Base-by-base conservation (phyloP, 2,113 vertebrate species). In the Marcusenius ussheri region DNA sequence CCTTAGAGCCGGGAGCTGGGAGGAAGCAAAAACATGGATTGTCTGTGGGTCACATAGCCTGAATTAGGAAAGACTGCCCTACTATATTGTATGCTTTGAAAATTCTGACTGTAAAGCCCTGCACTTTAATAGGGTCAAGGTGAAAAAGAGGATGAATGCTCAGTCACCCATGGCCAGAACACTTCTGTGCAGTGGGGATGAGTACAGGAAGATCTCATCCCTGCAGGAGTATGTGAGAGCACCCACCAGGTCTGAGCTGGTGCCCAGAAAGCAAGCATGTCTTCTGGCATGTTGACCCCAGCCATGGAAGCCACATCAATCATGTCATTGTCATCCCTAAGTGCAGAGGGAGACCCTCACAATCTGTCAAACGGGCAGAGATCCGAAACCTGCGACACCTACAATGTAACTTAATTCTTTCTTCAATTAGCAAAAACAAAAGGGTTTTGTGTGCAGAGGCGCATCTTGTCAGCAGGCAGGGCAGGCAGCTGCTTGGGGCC, bases 251-350 rank as follows among this genome's bases (percentile, higher is more conserved):
- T 98, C 97, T 0, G 97, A 98, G 93, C 96, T 97, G 27, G 97
- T 98, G 91, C 97, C 98, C 92, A 99, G 91, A 94, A 99, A 98
- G 47, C 96, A 94, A 2, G 96, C 97, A 1, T 98, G 93, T 99
- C 97, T 93, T 98, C 98, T 0, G 97, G 97, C 46, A 99, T 92
- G 93, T 98, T 98, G 80, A 98, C 97, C 58, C 97, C 97, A 0
- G 97, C 97, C 97, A 98, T 98, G 1, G 97, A 98, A 2, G 97
- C 97, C 90, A 98, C 97, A 5, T 98, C 97, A 6, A 98, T 98
- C 91, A 98, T 97, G 91, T 98, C 98, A 0, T 99, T 97, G 17
- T 62, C 87, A 27, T 98, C 97, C 95, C 97, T 98, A 93, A 21
- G 45, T 17, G 46, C 27, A 88, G 21, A 87, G 13, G 49, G 5